Conservation (phyloP, 2,888 invertebrate genomes). For the Phragmatobia fuliginosa region DNA sequence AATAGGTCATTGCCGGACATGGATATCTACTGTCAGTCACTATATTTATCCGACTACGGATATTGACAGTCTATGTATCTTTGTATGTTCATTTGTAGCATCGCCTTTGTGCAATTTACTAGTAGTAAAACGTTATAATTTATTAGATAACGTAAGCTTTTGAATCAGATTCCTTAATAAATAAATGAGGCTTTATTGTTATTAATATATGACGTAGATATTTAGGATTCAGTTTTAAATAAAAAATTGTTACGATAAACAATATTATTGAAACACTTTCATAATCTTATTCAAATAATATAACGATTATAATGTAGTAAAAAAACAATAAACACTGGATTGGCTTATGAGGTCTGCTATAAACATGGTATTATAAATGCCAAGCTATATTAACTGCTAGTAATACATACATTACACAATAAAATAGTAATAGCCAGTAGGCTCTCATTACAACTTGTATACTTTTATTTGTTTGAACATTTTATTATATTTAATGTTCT, state of each 20-base stretch:
- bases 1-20: background rate
- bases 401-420: constrained; percentile 17
- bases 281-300: constrained; percentile 1
- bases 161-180: too few relatives aligned
- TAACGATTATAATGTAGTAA: constrained; percentile 3
- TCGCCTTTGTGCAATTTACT: too few relatives aligned
- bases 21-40: too few relatives aligned
- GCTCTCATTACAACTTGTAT: constrained; percentile 15
- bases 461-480: constrained; percentile 11
- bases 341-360: constrained; percentile 21
- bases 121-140: too few relatives aligned
- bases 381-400: constrained; percentile 15
- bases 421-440: constrained; percentile 15
- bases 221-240: background rate
- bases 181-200: background rate
- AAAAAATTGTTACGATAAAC: background rate
- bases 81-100: too few relatives aligned
- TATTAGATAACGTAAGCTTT: too few relatives aligned
- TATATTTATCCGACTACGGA: too few relatives aligned
- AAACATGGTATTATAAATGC: background rate
- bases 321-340: constrained; percentile 21
- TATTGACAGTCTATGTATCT: too few relatives aligned
- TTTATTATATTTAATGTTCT: constrained; percentile 15
- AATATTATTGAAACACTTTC: background rate
- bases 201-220: too few relatives aligned